These are phyloP conservation scores for Agriopis marginaria DNA, from an alignment of 2,888 invertebrate genomes.

Conservation along the genomic window DNA sequence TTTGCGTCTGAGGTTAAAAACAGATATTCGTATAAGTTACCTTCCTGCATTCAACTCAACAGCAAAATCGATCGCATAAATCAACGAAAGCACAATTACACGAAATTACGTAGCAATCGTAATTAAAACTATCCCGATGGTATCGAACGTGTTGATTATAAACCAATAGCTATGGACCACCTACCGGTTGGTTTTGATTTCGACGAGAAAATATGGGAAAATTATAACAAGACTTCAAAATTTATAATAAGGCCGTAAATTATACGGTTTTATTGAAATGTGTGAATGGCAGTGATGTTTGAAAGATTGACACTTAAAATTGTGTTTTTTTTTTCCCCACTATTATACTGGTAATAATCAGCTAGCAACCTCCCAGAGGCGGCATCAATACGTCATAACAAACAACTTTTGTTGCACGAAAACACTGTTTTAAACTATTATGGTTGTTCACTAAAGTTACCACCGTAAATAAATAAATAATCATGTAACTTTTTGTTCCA, in stretches of 20 bases:
- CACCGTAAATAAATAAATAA: no score
- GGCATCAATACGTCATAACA: no score
- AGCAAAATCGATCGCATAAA: constrained; percentile 63
- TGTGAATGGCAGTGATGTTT: neutral
- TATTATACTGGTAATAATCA: no score
- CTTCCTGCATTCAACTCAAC: constrained; percentile 6
- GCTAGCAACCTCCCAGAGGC: no score
- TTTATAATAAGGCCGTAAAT: neutral
- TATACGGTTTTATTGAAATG: neutral
- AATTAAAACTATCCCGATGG: constrained; percentile 75
- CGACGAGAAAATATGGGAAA: constrained; percentile 7
- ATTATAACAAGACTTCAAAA: constrained; percentile 1
- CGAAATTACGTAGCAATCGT: constrained; percentile 68
- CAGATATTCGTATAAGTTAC: neutral
- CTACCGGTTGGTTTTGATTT: constrained; percentile 49
- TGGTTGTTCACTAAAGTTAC: no score
- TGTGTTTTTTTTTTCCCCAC: no score
- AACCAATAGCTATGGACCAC: constrained; percentile 77
- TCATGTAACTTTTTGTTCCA: no score
- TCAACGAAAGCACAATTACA: constrained; percentile 80
- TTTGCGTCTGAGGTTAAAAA: no score
- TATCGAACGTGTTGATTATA: constrained; percentile 76
- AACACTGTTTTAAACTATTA: no score
- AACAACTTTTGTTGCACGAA: no score
- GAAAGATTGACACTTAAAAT: neutral